These are phyloP conservation scores for Colletes latitarsis DNA, from an alignment of 1,140 invertebrate species.

Conservation along the genomic window DNA sequence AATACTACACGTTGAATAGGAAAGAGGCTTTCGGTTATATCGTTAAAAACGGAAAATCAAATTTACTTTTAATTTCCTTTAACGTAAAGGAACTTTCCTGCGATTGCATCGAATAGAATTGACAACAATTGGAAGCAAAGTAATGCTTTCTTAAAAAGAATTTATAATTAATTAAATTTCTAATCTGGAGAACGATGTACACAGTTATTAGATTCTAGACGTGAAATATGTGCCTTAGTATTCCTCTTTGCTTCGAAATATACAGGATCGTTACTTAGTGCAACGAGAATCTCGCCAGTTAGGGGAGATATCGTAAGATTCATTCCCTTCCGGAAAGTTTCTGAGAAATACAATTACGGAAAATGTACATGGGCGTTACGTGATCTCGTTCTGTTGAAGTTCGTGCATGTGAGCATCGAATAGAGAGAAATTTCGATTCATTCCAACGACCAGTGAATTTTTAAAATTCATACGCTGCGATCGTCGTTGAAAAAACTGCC, in stretches of 20 bases:
- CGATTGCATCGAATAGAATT: too few species aligned
- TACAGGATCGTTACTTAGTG: constrained; percentile 24
- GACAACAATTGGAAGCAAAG: too few species aligned
- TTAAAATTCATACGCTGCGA: constrained; percentile 21
- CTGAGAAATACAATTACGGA: constrained; percentile 16
- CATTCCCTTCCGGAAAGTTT: constrained; percentile 25
- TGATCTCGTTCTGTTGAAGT: not conserved
- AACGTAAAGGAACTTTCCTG: too few species aligned
- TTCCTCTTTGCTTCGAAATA: constrained; percentile 18
- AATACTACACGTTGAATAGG: not conserved
- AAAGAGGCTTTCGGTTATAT: not conserved
- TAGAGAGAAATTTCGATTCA: not conserved
- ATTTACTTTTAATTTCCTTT: not conserved
- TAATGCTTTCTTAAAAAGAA: too few species aligned
- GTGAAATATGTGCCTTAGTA: constrained; percentile 10
- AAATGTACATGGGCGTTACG: constrained; percentile 12
- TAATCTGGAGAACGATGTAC: too few species aligned
- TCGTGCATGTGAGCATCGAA: not conserved
- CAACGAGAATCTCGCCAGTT: constrained; percentile 11
- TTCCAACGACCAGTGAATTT: constrained; percentile 30
- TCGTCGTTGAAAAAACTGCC: constrained; percentile 25
- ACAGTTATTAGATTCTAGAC: constrained; percentile 15
- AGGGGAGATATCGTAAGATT: constrained; percentile 6
- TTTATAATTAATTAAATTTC: too few species aligned
- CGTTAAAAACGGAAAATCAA: not conserved